Evolutionary conservation across 1,140 invertebrate species (phyloP), one percentile per base, ranked within the genome.

Genomic region (Scaptomyza graminum): DNA sequence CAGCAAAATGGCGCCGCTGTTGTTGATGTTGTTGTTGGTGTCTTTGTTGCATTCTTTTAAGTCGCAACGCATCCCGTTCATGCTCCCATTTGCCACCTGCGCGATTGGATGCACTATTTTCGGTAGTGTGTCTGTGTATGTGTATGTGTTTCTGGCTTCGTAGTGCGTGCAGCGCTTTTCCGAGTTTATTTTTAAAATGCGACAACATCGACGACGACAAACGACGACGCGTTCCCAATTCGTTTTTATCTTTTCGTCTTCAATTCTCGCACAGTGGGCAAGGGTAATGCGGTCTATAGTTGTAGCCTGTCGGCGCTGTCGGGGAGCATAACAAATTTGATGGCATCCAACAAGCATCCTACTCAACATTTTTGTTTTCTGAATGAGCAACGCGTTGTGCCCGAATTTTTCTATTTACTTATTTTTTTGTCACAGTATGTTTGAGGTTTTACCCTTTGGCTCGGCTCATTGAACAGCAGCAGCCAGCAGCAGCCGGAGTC

Each of bases 31-130:
- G 56, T 47, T 39, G 13, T 28, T 59, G 34, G 47, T 22, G 41
- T 46, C 62, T 47, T 5, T 43, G 59, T 46, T 69, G 74, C 59
- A 76, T 69, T 84, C 61, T 79, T 74, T 70, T 46, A 18, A 47
- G 44, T 59, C 60, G 68, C 71, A 68, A 55, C 57, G 82, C 85
- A 80, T 77, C 74, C 70, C 76, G 79, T 76, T 67, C 51, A 44
- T 88, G 83, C 66, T 76, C 83, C 76, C 79, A 88, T 88, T 88
- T 72, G 60, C 84, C 80, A 84, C 80, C 83, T 88, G 83, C 83
- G 74, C 79, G 65, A 84, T 76, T 79, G 76, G 65, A 62, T 79
- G 79, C 64, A 79, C 69, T 77, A 88, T 88, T 88, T 79, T 74
- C 51, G 79, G 60, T 57, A 50, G 43, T 74, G 47, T 18, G 16